phyloP scores from a whole-genome alignment of 2,888 invertebrate species.

The Lasiommata megera region DNA sequence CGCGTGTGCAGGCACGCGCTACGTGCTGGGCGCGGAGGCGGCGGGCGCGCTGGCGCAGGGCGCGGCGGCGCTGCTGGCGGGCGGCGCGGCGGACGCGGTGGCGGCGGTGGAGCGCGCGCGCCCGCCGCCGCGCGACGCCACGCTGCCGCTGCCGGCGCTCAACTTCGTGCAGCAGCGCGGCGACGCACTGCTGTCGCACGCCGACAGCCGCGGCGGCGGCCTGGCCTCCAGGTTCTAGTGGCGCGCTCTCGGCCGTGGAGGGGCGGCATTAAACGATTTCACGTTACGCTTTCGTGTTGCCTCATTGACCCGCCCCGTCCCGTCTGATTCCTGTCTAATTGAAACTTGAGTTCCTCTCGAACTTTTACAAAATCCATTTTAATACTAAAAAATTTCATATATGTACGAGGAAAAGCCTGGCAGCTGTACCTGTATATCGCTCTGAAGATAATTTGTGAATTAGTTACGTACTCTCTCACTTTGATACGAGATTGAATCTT shows the following conservation, averaged over 20 bases:
- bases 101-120: slow-evolving; percentile 46
- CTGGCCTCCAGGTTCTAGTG: slow-evolving; percentile 83
- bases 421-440: too few species aligned
- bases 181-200: slow-evolving; percentile 84
- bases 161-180: slow-evolving; percentile 85
- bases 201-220: slow-evolving; percentile 87
- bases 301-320: neutral
- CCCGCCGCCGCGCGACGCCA: slow-evolving; percentile 40
- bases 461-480: too few species aligned
- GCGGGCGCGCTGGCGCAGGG: slow-evolving; percentile 49
- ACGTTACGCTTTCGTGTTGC: neutral
- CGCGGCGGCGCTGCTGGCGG: slow-evolving; percentile 42
- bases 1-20: slow-evolving; percentile 53
- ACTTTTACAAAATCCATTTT: too few species aligned
- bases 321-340: too few species aligned
- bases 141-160: slow-evolving; percentile 74
- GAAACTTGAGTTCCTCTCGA: too few species aligned
- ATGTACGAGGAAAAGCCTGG: too few species aligned
- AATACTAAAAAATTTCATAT: too few species aligned
- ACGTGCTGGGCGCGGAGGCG: slow-evolving; percentile 62
- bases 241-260: neutral
- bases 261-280: slow-evolving; percentile 21
- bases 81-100: slow-evolving; percentile 35
- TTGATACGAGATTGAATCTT: too few species aligned
- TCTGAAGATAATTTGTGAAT: too few species aligned